Evolutionary conservation across 2,113 vertebrate species (phyloP).

Genomic region (Urocitellus parryii): DNA sequence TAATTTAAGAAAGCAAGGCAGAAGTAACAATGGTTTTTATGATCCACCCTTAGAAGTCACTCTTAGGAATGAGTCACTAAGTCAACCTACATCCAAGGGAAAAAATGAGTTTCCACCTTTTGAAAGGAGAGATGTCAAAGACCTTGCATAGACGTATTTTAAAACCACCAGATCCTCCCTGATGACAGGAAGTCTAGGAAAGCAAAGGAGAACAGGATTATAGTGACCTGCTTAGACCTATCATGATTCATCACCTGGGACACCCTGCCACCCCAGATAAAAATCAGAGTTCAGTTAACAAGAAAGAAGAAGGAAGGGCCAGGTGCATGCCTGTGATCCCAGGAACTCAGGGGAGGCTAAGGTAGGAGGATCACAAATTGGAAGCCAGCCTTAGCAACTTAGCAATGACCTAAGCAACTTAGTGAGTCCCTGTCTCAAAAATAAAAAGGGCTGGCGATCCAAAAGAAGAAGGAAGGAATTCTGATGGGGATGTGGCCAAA

Average conservation of each 20-base stretch:
- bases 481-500: background rate
- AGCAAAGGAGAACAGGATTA: background rate
- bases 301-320: background rate
- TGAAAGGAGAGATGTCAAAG: slow-evolving; percentile 15
- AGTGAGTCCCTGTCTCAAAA: background rate
- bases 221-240: background rate
- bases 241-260: background rate
- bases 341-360: background rate
- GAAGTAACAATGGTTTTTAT: slow-evolving; percentile 31
- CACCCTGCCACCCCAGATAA: background rate
- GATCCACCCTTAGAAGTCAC: background rate
- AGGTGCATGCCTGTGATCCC: background rate
- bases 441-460: background rate
- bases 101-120: background rate
- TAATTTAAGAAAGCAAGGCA: background rate
- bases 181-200: slow-evolving; percentile 10
- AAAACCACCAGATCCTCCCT: slow-evolving; percentile 44
- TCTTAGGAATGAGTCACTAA: slow-evolving; percentile 51
- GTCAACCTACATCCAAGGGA: background rate
- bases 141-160: slow-evolving; percentile 10
- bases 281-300: background rate
- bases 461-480: background rate
- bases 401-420: background rate
- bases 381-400: background rate
- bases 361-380: background rate